Base-by-base conservation (phyloP, 2,113 vertebrate species). In the Rhipidura dahli region DNA sequence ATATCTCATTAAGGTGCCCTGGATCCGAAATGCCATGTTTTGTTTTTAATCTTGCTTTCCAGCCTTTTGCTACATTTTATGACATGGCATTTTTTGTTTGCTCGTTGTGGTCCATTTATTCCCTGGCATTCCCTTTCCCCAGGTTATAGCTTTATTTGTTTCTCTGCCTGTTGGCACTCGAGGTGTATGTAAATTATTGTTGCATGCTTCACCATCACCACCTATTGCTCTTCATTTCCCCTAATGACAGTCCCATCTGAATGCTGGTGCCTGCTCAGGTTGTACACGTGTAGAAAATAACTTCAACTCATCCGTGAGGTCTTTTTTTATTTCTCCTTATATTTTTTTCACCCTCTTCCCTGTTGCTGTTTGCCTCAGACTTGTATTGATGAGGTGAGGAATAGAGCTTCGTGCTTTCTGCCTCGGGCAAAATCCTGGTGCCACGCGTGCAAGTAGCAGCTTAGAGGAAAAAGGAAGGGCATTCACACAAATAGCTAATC, bases 401-500 rank as follows among this genome's bases (percentile, higher is more conserved):
- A 73, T 33, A 93, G 45, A 77, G 66, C 40, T 61, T 27, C 30
- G 35, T 0, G 3, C 8, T 80, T 80, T 86, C 63, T 33, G 71
- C 88, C 90, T 27, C 8, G 10, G 77, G 93, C 77, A 76, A 95
- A 93, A 92, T 71, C 73, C 81, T 75, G 72, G 68, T 71, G 33
- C 69, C 73, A 30, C 83, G 44, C 5, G 7, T 56, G 79, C 44
- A 78, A 91, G 72, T 10, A 56, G 71, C n/a, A 94, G 60, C 80
- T 71, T 44, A 83, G 83, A 92, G 87, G 65, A 93, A 97, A 95
- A 96, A 97, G 87, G 95, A 97, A 95, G 93, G 93, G 87, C 96
- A 93, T 95, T 91, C 91, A 96, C 95, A 94, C 96, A 96, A 96
- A 96, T 93, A 95, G 94, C 96, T 95, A 96, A 95, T 97, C 95